Conservation (phyloP, 2,113 vertebrate genomes). For the Eptatretus burgeri region DNA sequence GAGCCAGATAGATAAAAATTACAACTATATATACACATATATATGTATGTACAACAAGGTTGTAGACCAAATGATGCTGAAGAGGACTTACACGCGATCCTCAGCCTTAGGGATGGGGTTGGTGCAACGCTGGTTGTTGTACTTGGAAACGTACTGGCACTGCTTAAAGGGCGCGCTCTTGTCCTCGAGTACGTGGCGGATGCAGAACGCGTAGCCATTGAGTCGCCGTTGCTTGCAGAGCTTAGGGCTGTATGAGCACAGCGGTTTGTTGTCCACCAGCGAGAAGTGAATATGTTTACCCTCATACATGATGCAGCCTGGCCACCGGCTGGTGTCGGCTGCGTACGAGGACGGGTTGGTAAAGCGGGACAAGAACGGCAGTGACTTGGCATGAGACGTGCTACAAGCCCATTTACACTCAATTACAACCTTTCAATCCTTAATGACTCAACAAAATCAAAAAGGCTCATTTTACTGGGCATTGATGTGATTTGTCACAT, state of each 20-base stretch:
- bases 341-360: conserved; percentile 14
- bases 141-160: conserved; percentile 99
- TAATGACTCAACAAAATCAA: too few relatives aligned
- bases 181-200: conserved; percentile 96
- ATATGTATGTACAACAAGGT: too few relatives aligned
- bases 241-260: conserved; percentile 99
- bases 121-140: conserved; percentile 96
- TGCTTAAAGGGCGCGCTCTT: conserved; percentile 98
- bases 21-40: too few relatives aligned
- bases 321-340: conserved; percentile 99
- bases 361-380: too few relatives aligned
- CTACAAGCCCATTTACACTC: too few relatives aligned
- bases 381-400: too few relatives aligned
- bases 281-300: conserved; percentile 99
- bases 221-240: conserved; percentile 98
- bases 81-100: conserved; percentile 54
- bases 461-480: too few relatives aligned
- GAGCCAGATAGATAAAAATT: too few relatives aligned
- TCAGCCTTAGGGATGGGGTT: conserved; percentile 97
- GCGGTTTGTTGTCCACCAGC: conserved; percentile 99
- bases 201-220: conserved; percentile 98
- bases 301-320: conserved; percentile 99
- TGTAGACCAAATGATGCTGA: too few relatives aligned
- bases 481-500: too few relatives aligned
- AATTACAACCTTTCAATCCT: too few relatives aligned